Conservation (phyloP, 2,113 vertebrate genomes). For the Xiphophorus couchianus region DNA sequence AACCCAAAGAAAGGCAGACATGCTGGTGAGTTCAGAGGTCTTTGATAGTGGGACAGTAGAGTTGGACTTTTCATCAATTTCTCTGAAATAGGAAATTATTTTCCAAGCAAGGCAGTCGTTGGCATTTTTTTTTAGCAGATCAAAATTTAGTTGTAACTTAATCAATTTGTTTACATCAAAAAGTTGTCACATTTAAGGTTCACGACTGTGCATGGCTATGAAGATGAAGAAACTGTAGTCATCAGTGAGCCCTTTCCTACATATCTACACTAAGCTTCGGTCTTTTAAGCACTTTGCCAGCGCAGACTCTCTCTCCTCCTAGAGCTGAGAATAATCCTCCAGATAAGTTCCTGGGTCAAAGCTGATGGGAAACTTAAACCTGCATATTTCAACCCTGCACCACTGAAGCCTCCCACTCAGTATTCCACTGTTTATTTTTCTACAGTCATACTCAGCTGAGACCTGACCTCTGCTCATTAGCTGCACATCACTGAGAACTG, state of each 20-base stretch:
- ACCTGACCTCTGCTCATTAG: conserved; percentile 60
- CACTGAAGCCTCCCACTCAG: conserved; percentile 30
- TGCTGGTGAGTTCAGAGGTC: conserved; percentile 34
- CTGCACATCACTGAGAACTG: conserved; percentile 38
- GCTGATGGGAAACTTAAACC: conserved; percentile 31
- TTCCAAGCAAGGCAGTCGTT: background rate
- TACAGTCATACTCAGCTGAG: conserved; percentile 48
- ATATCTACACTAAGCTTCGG: conserved; percentile 2
- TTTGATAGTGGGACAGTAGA: conserved; percentile 15
- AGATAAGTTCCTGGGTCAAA: conserved; percentile 30
- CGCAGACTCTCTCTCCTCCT: conserved; percentile 16
- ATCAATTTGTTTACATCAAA: background rate
- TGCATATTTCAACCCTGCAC: conserved; percentile 21
- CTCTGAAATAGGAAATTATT: background rate
- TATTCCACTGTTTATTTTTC: conserved; percentile 70
- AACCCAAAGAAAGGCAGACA: conserved; percentile 41
- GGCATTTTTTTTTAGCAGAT: background rate
- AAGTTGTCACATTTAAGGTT: conserved; percentile 8
- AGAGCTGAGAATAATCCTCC: conserved; percentile 47
- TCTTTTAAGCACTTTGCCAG: conserved; percentile 45
- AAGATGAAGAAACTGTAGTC: conserved; percentile 38
- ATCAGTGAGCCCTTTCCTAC: conserved; percentile 53
- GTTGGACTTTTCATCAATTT: background rate
- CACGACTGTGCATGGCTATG: conserved; percentile 32
- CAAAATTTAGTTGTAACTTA: background rate